These are phyloP conservation scores for Proales similis DNA, from an alignment of 1,140 invertebrate genomes.

Conservation along the genomic window DNA sequence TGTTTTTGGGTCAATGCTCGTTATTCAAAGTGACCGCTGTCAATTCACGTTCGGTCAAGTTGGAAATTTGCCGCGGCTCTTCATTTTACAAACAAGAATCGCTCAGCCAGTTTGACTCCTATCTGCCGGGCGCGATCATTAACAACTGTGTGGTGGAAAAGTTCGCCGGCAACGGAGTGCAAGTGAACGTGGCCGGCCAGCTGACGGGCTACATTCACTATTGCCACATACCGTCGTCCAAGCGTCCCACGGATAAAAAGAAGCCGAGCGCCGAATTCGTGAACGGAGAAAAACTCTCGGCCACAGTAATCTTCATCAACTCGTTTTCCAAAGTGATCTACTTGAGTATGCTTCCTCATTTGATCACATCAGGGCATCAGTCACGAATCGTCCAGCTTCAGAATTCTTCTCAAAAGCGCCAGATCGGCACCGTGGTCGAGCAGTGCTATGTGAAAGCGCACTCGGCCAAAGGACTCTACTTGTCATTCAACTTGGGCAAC, in stretches of 20 bases:
- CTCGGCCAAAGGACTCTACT: slow-evolving; percentile 15
- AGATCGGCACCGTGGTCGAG: not conserved
- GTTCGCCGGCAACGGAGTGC: slow-evolving; percentile 17
- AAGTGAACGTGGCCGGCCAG: slow-evolving; percentile 13
- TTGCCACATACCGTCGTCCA: slow-evolving; percentile 12
- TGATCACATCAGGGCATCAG: slow-evolving; percentile 4
- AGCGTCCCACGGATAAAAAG: not conserved
- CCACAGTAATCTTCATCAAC: slow-evolving; percentile 30
- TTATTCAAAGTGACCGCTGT: slow-evolving; percentile 22
- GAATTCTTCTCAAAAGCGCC: not conserved
- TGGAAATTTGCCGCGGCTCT: slow-evolving; percentile 13
- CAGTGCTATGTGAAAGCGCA: not conserved
- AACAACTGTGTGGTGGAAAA: slow-evolving; percentile 34
- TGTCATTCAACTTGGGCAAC: slow-evolving; percentile 13
- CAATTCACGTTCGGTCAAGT: slow-evolving; percentile 17
- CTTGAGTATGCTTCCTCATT: slow-evolving; percentile 21
- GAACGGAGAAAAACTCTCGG: slow-evolving; percentile 5
- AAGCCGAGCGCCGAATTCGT: not conserved
- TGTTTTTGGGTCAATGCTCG: slow-evolving; percentile 12
- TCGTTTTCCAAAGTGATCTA: slow-evolving; percentile 34
- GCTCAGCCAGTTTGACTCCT: slow-evolving; percentile 13
- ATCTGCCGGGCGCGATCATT: slow-evolving; percentile 26
- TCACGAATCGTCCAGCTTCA: slow-evolving; percentile 3
- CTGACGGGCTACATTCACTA: slow-evolving; percentile 25
- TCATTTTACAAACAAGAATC: slow-evolving; percentile 28